These are phyloP conservation scores for Mugil cephalus DNA, from an alignment of 2,113 vertebrate genomes.

Conservation along the genomic window DNA sequence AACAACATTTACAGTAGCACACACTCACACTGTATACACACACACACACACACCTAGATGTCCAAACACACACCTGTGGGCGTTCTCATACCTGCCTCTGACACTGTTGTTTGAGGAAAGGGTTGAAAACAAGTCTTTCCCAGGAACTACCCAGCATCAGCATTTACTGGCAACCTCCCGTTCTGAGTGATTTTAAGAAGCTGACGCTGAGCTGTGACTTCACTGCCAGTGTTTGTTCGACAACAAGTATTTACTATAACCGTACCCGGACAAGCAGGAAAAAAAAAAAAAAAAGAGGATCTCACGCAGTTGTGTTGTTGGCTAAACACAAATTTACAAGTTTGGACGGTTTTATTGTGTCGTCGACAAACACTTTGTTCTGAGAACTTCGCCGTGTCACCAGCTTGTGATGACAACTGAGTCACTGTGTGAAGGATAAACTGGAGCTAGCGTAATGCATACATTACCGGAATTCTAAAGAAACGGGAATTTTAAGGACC, in stretches of 20 bases:
- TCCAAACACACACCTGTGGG: background rate
- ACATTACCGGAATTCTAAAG: too few species aligned
- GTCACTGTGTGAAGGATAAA: too few species aligned
- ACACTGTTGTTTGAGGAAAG: conserved; percentile 40
- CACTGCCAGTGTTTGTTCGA: conserved; percentile 38
- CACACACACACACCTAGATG: background rate
- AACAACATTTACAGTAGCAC: conserved; percentile 41
- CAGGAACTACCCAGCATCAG: conserved; percentile 20
- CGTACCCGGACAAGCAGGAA: conserved; percentile 27
- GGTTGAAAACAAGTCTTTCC: conserved; percentile 27
- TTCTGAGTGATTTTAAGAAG: conserved; percentile 23
- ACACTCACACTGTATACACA: background rate
- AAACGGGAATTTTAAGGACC: background rate
- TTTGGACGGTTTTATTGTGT: conserved; percentile 12
- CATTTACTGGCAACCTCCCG: conserved; percentile 29
- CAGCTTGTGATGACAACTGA: background rate
- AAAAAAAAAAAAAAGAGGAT: conserved; percentile 1
- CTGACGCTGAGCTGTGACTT: conserved; percentile 23
- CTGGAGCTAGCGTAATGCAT: too few species aligned
- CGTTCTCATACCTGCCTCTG: background rate
- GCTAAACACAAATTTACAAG: conserved; percentile 33
- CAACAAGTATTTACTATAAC: conserved; percentile 22
- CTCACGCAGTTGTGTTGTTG: conserved; percentile 46
- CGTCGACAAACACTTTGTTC: conserved; percentile 21
- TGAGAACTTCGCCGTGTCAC: background rate